A percentile compares a stretch with the other conserved stretches of the same genome.
Evolutionary conservation across 2,113 vertebrate genomes (phyloP).

Genomic region (Columba livia): DNA sequence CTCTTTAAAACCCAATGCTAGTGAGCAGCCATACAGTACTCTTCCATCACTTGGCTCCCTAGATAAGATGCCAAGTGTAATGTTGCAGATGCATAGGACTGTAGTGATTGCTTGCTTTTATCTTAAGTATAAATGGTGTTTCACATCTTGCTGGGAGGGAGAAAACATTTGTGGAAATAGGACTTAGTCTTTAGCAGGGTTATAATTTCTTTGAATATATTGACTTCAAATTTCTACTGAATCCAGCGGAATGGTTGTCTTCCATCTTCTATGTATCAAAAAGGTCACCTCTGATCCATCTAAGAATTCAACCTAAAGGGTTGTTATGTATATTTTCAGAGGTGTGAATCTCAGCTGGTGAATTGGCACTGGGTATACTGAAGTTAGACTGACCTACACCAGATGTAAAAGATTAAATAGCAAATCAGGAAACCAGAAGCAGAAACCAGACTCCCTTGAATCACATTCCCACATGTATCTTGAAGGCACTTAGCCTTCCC

Average conservation of each 20-base stretch:
- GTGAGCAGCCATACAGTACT: not conserved
- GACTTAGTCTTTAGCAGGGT: not conserved
- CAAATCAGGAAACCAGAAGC: not conserved
- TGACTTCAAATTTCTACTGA: not conserved
- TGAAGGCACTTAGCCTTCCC: not conserved
- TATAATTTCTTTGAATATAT: not conserved
- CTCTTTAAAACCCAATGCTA: not conserved
- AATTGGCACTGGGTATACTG: not conserved
- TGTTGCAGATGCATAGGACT: not conserved
- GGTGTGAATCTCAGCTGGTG: not conserved
- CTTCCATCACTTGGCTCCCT: not conserved
- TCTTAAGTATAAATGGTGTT: not conserved
- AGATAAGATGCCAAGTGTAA: rapidly evolving
- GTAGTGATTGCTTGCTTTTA: not conserved
- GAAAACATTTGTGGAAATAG: not conserved
- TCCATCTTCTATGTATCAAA: not conserved
- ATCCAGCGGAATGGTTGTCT: not conserved
- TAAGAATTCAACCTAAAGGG: not conserved
- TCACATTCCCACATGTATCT: not conserved
- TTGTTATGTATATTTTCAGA: not conserved
- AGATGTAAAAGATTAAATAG: not conserved
- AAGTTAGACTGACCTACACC: not conserved
- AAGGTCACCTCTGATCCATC: not conserved
- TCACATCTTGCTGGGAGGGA: not conserved
- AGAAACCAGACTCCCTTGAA: not conserved